Base-by-base conservation (phyloP, 1,140 invertebrate species). In the Calephelis virginiensis region DNA sequence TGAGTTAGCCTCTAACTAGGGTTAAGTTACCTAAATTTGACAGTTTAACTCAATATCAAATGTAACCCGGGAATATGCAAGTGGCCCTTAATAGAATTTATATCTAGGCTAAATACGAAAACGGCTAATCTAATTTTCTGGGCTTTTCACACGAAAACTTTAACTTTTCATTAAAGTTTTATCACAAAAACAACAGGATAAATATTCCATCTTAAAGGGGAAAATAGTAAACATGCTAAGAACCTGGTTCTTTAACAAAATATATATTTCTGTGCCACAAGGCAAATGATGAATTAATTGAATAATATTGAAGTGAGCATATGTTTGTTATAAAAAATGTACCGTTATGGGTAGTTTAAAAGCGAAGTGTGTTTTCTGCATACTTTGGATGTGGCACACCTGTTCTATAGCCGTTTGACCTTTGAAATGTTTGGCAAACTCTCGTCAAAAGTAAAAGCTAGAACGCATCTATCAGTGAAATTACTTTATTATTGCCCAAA, bases 401-500 rank as follows among this genome's bases (percentile, higher is more conserved):
- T 69, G 68, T 68, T 64, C 66, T 45, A 37, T 53, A 64, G 43
- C 50, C 13, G 12, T 48, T 53, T 69, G 68, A 69, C 68, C 68
- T 69, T 65, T 69, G 68, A 49, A 60, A 37, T 38, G 64, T 17
- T 59, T 53, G 17, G 45, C 63, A 59, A 62, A 61, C 49, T 61
- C 53, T 63, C 47, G 68, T 65, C 68, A 69, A 69, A 69, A 69
- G 68, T 69, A 69, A 69, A 69, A 69, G 68, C 64, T 65, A 40
- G 61, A 47, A 61, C 12, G 38, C 13, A 43, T 61, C n/a, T 61
- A 61, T 17, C 60, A 43, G 60, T 61, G 60, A 43, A 45, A 43
- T 43, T 66, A 69, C 68, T 64, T 68, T 64, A 64, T 68, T 53
- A 67, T 64, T 68, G 50, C 17, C 11, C n/a, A 53, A 53, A 53